Evolutionary conservation across 2,888 invertebrate species (phyloP).

Genomic region (Orthonychiurus folsomi): DNA sequence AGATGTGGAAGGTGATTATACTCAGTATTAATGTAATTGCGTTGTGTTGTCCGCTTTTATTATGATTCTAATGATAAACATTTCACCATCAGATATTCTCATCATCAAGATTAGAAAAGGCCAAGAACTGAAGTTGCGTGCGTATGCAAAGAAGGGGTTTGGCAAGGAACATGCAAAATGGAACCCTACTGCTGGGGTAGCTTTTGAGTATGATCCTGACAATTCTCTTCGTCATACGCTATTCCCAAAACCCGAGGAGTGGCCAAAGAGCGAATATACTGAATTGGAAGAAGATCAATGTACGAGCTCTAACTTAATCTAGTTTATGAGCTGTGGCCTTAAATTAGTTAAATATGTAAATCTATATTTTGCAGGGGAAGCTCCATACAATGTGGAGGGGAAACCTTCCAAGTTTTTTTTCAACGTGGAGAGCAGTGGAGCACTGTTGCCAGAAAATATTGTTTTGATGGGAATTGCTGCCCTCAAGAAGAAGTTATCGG

Average conservation of each 20-base stretch:
- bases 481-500: conserved; percentile 88
- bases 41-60: background rate
- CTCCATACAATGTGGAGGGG: conserved; percentile 83
- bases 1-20: conserved; percentile 65
- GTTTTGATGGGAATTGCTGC: conserved; percentile 88
- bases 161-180: conserved; percentile 99
- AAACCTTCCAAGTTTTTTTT: conserved; percentile 96
- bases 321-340: background rate
- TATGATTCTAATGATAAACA: background rate
- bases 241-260: conserved; percentile 93
- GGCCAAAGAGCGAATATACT: conserved; percentile 96
- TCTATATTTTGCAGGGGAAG: conserved; percentile 56
- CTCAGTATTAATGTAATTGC: background rate
- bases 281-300: conserved; percentile 84
- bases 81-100: conserved; percentile 51
- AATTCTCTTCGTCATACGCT: conserved; percentile 92
- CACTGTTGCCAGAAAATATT: conserved; percentile 90
- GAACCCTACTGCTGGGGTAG: conserved; percentile 98
- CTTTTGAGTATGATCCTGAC: conserved; percentile 99
- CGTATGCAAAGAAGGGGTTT: conserved; percentile 93
- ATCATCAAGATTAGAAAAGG: conserved; percentile 67
- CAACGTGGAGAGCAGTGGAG: conserved; percentile 92
- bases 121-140: conserved; percentile 86
- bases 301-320: conserved; percentile 44
- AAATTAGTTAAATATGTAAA: background rate